Evolutionary conservation across 2,888 invertebrate species (phyloP).

Genomic region (Hyposoter didymator): DNA sequence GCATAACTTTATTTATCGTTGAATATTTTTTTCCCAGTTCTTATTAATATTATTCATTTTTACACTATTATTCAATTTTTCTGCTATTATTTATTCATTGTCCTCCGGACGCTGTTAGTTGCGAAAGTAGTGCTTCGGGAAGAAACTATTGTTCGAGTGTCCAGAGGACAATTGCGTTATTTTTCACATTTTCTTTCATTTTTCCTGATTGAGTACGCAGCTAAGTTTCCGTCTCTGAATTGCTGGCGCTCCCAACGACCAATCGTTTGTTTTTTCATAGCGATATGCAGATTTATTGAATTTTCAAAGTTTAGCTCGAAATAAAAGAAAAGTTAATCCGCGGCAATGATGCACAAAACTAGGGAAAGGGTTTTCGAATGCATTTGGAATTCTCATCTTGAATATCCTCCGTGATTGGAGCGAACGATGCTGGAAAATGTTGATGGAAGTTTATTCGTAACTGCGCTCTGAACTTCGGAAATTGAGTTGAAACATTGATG

Average conservation of each 20-base stretch:
- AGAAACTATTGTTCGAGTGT: not conserved
- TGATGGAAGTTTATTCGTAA: not conserved
- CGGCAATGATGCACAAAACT: not conserved
- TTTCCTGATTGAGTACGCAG: not conserved
- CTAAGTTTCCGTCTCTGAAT: not conserved
- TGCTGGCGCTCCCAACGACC: not conserved
- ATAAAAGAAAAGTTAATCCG: not conserved
- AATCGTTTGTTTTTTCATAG: not conserved
- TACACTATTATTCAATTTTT: not conserved
- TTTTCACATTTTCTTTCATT: not conserved
- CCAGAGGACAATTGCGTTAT: not conserved
- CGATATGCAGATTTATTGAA: not conserved
- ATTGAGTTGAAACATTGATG: not conserved
- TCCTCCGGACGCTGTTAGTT: not conserved
- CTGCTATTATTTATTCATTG: slow-evolving; percentile 5
- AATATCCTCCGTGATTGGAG: not conserved
- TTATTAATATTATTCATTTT: slow-evolving; percentile 11
- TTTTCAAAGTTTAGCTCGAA: not conserved
- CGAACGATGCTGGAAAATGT: not conserved
- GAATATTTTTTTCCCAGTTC: slow-evolving; percentile 6
- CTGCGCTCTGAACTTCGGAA: not conserved
- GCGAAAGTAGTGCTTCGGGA: not conserved
- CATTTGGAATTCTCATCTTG: not conserved
- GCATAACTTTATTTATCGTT: not conserved
- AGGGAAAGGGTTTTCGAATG: not conserved